Base-by-base conservation (phyloP, 2,113 vertebrate species). In the Trichechus manatus region DNA sequence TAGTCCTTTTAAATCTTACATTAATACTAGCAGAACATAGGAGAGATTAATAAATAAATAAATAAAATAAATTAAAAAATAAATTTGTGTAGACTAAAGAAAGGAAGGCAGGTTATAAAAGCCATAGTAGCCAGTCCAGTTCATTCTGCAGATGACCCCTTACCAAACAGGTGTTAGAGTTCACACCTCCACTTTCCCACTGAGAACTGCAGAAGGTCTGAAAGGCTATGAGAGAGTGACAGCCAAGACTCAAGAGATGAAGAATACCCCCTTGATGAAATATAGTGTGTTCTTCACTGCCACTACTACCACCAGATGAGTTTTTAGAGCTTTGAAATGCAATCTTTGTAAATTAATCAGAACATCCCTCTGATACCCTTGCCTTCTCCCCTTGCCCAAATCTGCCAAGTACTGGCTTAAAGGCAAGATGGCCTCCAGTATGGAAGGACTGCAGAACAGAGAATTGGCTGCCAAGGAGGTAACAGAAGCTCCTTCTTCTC, bases 261-360 rank as follows among this genome's bases (percentile, higher is more conserved):
- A 68, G 36, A 79, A 80, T 86, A 81, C 17, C 64, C 75, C 64
- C 56, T 75, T 72, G 75, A 89, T 81, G 6, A 89, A 87, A 59
- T 17, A 80, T 1, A 77, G 70, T 84, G 14, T 75, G 44, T 44
- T 79, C 64, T 81, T 92, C 96, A 93, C 97, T 96, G 87, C 95
- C 96, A 96, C 96, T 70, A 1, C 85, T 70, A 79, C 86, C 89
- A 87, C 75, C 94, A 84, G 56, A 74, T 31, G 87, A 85, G 85
- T 93, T 85, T 96, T 85, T 88, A 93, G 95, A 92, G 66, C 87
- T 95, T 39, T 93, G 87, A 94, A 87, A 91, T 83, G 93, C 89
- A 74, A 1, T 93, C 89, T 97, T 95, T 97, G 70, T 95, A 91
- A 96, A 86, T 77, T 59, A 81, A 63, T 39, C 27, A 80, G 33